Evolutionary conservation across 2,888 invertebrate species (phyloP), one percentile per base, ranked within the genome.

Genomic region (Tenthredo distinguenda): DNA sequence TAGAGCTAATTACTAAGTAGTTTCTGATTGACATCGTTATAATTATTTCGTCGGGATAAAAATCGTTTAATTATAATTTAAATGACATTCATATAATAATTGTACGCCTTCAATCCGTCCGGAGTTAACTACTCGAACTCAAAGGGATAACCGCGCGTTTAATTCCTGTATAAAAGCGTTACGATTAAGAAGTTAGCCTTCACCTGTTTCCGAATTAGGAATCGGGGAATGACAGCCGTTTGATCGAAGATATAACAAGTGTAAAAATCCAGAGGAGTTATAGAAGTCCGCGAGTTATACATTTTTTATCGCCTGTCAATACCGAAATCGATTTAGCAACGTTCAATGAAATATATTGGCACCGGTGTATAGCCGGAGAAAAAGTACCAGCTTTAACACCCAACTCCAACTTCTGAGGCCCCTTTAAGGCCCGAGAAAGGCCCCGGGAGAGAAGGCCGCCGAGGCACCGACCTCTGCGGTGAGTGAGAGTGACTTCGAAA

Each of bases 401-500:
- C 50, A n/a, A 77, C 26, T 31, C 12, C 7, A 31, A n/a, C 26
- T 77, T 31, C 18, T 55, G 26, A 31, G 31, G 37, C 62, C 58
- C 62, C 79, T 31, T 15, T 77, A 62, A 81, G 79, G 21, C 68
- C 37, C 83, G 83, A 83, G 83, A 83, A 83, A 83, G 83, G 83
- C 65, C 71, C 62, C 68, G 31, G n/a, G 83, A 71, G 82, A 82
- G 82, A 82, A 81, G 82, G 79, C 58, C 72, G 55, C 65, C 37
- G 18, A 85, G 81, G 85, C 85, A 79, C 79, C 85, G 85, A 81
- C 85, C 87, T 87, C 76, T 87, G 87, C 87, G 88, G 85, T 77
- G 37, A 85, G 90, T 86, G 89, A 90, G 89, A 90, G 90, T 88
- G 89, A 90, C 89, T 89, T 90, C 88, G 91, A 91, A 91, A 91